Conservation (phyloP, 2,113 vertebrate species). For the Takifugu flavidus region DNA sequence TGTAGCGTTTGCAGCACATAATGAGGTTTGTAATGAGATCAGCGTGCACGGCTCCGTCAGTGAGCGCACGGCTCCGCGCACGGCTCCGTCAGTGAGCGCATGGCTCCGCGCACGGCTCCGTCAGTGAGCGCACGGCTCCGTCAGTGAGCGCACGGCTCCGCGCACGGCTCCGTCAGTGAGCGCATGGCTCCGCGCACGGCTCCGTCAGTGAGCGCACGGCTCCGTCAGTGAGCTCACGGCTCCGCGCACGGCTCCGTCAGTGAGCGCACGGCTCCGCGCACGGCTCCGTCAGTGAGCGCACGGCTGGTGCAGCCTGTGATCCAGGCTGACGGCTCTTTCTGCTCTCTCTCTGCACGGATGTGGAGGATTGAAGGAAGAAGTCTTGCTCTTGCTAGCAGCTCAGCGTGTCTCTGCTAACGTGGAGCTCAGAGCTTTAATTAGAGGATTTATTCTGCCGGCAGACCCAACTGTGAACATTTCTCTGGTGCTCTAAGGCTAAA, state of each 20-base stretch:
- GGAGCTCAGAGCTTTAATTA: conserved; percentile 9
- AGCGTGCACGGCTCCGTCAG: conserved; percentile 11
- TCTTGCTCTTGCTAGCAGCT: conserved; percentile 14
- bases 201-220: conserved; percentile 2
- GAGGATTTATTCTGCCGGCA: not conserved
- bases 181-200: no score
- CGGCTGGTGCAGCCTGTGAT: conserved; percentile 19
- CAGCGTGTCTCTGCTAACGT: conserved; percentile 5
- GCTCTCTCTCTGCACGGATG: conserved; percentile 24
- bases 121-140: conserved; percentile 4
- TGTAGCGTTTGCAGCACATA: conserved; percentile 22
- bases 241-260: no score
- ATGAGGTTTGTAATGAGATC: conserved; percentile 50
- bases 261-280: no score
- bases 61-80: conserved; percentile 4
- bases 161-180: no score
- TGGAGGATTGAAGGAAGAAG: conserved; percentile 20
- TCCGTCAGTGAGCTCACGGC: conserved; percentile 9
- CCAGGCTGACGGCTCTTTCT: conserved; percentile 15
- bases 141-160: conserved; percentile 7
- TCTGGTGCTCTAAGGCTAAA: not conserved
- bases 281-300: no score
- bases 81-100: no score
- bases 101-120: no score
- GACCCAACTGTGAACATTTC: not conserved